phyloP scores from a whole-genome alignment of 2,113 vertebrate species.

The Opisthocomus hoazin region DNA sequence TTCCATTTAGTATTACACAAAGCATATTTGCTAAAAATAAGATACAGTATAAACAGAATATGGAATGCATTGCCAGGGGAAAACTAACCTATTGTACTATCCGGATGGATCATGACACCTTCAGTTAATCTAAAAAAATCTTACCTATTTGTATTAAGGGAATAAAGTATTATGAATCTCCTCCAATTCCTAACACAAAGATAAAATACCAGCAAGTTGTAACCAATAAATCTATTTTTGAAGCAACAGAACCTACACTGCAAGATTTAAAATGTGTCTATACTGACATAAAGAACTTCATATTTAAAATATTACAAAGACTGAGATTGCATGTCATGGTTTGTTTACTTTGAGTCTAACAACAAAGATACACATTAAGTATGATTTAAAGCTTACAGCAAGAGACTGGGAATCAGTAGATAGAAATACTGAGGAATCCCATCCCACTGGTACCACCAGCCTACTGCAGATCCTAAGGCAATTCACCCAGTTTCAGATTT shows the following conservation, averaged over 20 bases:
- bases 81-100: slow-evolving; percentile 4
- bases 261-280: not conserved
- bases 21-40: not conserved
- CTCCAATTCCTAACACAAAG: not conserved
- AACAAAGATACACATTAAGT: not conserved
- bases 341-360: not conserved
- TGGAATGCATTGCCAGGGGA: not conserved
- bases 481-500: not conserved
- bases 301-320: not conserved
- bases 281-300: not conserved
- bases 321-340: not conserved
- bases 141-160: not conserved
- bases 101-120: not conserved
- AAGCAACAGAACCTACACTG: not conserved
- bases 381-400: not conserved
- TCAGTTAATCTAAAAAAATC: not conserved
- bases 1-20: not conserved
- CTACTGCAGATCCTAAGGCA: not conserved
- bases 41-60: slow-evolving; percentile 25
- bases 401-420: not conserved
- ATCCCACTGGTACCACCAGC: not conserved
- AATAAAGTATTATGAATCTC: not conserved
- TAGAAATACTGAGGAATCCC: not conserved
- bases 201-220: not conserved
- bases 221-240: not conserved